These are phyloP conservation scores for Onychorhynchus coronatus DNA, from an alignment of 2,113 vertebrate genomes.

Conservation along the genomic window DNA sequence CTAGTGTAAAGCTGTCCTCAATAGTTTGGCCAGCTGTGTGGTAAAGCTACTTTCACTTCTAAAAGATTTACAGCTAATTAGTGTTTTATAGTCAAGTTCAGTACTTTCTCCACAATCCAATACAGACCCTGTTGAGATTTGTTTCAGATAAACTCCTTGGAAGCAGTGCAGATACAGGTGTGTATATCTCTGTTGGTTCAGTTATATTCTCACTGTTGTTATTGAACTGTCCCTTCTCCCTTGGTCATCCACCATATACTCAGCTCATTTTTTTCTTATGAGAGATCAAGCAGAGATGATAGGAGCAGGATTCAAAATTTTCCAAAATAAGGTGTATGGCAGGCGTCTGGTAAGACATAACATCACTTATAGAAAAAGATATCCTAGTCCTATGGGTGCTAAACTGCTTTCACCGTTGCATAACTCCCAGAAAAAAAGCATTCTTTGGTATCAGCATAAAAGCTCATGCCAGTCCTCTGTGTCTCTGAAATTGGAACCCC, in stretches of 20 bases:
- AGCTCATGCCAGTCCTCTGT: neutral
- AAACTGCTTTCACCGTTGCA: neutral
- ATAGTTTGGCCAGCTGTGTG: neutral
- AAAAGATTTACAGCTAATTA: neutral
- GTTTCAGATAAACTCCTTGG: neutral
- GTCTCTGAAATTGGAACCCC: neutral
- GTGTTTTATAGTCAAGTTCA: neutral
- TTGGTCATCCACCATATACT: neutral
- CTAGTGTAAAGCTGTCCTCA: neutral
- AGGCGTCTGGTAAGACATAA: neutral
- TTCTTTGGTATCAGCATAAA: neutral
- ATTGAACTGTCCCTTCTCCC: neutral
- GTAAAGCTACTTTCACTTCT: neutral
- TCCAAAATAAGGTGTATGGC: neutral
- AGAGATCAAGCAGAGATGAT: neutral
- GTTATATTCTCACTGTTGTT: neutral
- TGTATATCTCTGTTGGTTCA: neutral
- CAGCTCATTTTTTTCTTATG: neutral
- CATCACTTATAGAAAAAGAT: fast-evolving
- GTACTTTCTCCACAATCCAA: neutral
- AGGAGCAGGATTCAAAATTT: neutral
- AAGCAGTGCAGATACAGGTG: neutral
- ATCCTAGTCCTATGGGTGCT: neutral
- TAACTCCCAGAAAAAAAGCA: neutral
- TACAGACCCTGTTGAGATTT: neutral